Conservation (phyloP, 2,113 vertebrate genomes). For the Hemiscyllium ocellatum region DNA sequence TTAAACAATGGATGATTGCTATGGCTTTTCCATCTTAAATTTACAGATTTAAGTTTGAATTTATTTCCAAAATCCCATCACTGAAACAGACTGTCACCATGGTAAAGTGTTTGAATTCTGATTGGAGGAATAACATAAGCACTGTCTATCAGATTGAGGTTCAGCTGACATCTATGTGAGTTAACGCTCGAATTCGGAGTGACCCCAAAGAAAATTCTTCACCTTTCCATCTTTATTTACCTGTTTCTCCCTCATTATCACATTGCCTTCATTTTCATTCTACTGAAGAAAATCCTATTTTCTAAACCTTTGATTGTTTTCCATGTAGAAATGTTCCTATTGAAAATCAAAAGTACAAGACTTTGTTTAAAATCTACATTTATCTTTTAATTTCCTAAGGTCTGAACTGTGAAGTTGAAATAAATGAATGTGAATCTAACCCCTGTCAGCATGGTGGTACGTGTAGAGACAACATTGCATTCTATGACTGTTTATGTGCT, state of each 20-base stretch:
- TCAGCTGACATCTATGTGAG: not conserved
- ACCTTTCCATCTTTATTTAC: not conserved
- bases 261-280: not conserved
- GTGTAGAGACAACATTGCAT: conserved; percentile 71
- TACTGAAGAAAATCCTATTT: not conserved
- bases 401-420: conserved; percentile 78
- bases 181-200: not conserved
- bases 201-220: conserved; percentile 1
- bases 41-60: not conserved
- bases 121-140: not conserved
- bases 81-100: not conserved
- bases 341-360: not conserved
- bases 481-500: conserved; percentile 72
- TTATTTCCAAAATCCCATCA: not conserved
- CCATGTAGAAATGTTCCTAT: not conserved
- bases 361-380: conserved; percentile 6
- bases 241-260: not conserved
- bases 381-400: conserved; percentile 54
- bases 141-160: not conserved
- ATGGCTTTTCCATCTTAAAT: not conserved
- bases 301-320: not conserved
- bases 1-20: not conserved
- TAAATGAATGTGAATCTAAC: conserved; percentile 73
- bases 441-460: conserved; percentile 81
- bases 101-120: not conserved